Conservation (phyloP, 2,113 vertebrate genomes). For the Bujurquina vittata region DNA sequence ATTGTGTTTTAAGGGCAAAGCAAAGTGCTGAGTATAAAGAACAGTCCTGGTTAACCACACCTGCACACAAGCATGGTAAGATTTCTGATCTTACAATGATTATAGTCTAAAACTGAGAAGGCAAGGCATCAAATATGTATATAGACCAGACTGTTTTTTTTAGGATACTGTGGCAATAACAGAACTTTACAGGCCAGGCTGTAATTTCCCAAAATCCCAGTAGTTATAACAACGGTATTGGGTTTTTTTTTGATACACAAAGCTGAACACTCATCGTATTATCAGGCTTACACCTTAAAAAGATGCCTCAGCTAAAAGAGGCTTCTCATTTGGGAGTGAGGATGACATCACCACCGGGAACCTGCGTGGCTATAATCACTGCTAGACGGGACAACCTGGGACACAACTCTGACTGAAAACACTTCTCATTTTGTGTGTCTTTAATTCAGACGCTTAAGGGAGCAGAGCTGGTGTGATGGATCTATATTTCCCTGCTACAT, state of each 20-base stretch:
- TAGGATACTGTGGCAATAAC: constrained; percentile 5
- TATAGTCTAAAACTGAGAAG: constrained; percentile 9
- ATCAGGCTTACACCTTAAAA: constrained; percentile 17
- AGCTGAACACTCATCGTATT: constrained; percentile 35
- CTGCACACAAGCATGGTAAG: constrained; percentile 17
- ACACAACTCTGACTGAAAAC: constrained; percentile 9
- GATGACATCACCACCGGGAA: constrained; percentile 37
- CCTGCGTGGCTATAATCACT: constrained; percentile 23
- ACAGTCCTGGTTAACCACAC: constrained; percentile 58
- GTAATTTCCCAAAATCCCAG: constrained; percentile 16
- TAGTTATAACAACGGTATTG: constrained; percentile 22
- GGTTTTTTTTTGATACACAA: constrained; percentile 30
- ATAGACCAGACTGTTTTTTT: constrained; percentile 35
- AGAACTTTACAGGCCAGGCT: not conserved
- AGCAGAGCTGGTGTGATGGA: constrained; percentile 7
- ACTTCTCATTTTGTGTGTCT: constrained; percentile 37
- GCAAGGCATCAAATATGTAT: not conserved
- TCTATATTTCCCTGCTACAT: not conserved
- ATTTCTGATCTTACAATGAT: not conserved
- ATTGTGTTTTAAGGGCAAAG: constrained; percentile 50
- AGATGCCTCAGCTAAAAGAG: not conserved
- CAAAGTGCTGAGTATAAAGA: constrained; percentile 51
- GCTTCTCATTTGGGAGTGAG: constrained; percentile 23
- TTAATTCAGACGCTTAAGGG: constrained; percentile 4
- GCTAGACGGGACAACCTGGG: constrained; percentile 28